Conservation (phyloP, 2,113 vertebrate species). For the Bungarus multicinctus region DNA sequence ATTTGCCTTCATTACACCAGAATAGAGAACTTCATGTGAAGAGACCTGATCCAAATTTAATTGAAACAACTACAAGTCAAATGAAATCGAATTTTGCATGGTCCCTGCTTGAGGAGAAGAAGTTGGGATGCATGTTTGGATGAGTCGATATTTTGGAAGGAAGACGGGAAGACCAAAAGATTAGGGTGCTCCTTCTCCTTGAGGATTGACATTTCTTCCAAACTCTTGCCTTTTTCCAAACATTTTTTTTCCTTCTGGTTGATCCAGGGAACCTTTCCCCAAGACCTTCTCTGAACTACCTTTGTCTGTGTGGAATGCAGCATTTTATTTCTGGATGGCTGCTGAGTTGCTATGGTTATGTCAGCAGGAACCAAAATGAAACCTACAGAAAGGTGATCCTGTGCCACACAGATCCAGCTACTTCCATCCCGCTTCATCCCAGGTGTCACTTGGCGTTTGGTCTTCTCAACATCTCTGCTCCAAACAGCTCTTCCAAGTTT, state of each 20-base stretch:
- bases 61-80: too few relatives aligned
- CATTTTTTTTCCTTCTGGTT: not conserved
- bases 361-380: conserved; percentile 28
- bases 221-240: too few relatives aligned
- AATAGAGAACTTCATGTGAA: too few relatives aligned
- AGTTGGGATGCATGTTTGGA: not conserved
- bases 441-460: not conserved
- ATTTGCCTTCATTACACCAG: too few relatives aligned
- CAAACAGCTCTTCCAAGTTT: not conserved
- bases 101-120: not conserved
- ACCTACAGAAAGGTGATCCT: conserved; percentile 27
- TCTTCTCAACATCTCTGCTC: not conserved
- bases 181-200: not conserved
- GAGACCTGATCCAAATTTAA: too few relatives aligned
- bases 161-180: not conserved
- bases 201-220: not conserved
- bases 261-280: not conserved
- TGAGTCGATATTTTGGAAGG: not conserved
- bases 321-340: conserved; percentile 49
- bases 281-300: not conserved
- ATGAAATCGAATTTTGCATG: too few relatives aligned
- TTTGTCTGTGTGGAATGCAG: not conserved
- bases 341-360: conserved; percentile 14
- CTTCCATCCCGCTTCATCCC: rapidly evolving
- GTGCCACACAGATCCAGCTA: not conserved